A percentile compares a stretch with the other conserved stretches of the same genome.
Conservation (phyloP, 1,140 invertebrate genomes). For the Aethina tumida region DNA sequence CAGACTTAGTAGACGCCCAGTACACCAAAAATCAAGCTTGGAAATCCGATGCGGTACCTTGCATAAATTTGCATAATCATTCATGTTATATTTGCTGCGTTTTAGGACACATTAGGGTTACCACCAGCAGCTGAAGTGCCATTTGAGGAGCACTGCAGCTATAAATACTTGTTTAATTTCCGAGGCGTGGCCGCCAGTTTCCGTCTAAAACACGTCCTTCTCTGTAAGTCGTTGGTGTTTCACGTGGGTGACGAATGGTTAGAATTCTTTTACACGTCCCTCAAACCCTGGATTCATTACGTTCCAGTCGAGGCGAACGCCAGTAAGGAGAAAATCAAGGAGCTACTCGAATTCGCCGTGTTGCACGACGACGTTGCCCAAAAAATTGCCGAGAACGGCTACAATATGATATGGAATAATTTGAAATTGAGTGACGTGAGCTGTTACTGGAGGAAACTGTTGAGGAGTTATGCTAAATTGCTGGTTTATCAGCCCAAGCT, state of each 20-base stretch:
- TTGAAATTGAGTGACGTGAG: slow-evolving; percentile 72
- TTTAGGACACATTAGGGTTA: slow-evolving; percentile 73
- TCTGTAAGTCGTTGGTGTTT: slow-evolving; percentile 90
- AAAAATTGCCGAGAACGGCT: slow-evolving; percentile 74
- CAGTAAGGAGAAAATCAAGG: slow-evolving; percentile 52
- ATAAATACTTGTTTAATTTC: slow-evolving; percentile 94
- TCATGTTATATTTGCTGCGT: slow-evolving; percentile 15
- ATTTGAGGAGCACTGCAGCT: slow-evolving; percentile 87
- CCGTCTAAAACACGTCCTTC: slow-evolving; percentile 90
- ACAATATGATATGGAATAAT: slow-evolving; percentile 74
- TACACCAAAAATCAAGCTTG: slow-evolving; percentile 99
- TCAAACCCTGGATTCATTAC: slow-evolving; percentile 96
- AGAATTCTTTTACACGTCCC: slow-evolving; percentile 88
- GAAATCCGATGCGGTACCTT: slow-evolving; percentile 72
- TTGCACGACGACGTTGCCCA: slow-evolving; percentile 64
- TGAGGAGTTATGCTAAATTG: slow-evolving; percentile 68
- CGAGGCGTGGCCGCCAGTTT: slow-evolving; percentile 95
- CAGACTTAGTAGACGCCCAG: slow-evolving; percentile 78
- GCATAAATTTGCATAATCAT: neutral
- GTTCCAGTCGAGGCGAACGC: slow-evolving; percentile 73
- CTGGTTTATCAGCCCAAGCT: slow-evolving; percentile 56
- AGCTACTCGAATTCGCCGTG: slow-evolving; percentile 68
- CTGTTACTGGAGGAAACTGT: slow-evolving; percentile 80
- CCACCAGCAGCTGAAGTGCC: slow-evolving; percentile 78
- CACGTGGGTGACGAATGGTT: slow-evolving; percentile 92